A percentile compares a stretch with the other conserved stretches of the same genome.
phyloP scores from a whole-genome alignment of 2,888 invertebrate species.

The Drosophila paracracens region DNA sequence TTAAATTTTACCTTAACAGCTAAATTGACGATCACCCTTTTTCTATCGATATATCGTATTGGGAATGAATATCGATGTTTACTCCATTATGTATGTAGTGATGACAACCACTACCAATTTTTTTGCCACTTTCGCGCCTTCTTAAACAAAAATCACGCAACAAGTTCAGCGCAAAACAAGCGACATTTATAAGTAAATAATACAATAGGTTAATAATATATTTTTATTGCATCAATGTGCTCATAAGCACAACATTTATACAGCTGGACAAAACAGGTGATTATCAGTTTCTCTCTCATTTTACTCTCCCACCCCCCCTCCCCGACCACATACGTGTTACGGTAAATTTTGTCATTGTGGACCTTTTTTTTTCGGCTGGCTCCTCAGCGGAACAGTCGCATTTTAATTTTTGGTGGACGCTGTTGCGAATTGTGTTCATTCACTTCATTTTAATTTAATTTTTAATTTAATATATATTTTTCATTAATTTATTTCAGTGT shows the following conservation, averaged over 20 bases:
- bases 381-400: background rate
- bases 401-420: background rate
- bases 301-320: background rate
- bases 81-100: background rate
- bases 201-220: background rate
- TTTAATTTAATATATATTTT: too few species aligned
- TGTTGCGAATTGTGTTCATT: background rate
- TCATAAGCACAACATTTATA: background rate
- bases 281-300: background rate
- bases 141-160: background rate
- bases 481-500: background rate
- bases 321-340: rapidly evolving
- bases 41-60: background rate
- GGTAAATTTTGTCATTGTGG: background rate
- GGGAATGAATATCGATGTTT: background rate
- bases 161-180: background rate
- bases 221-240: background rate
- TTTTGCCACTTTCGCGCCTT: background rate
- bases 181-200: background rate
- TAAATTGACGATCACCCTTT: background rate
- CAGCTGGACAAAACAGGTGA: background rate
- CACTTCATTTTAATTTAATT: background rate
- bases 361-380: background rate
- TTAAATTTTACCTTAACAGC: background rate
- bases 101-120: background rate